Percentiles rank a stretch among this genome's conserved stretches.
These are phyloP conservation scores for Montipora efflorescens DNA, from an alignment of 64 coral and sea anemone species.

Conservation along the genomic window DNA sequence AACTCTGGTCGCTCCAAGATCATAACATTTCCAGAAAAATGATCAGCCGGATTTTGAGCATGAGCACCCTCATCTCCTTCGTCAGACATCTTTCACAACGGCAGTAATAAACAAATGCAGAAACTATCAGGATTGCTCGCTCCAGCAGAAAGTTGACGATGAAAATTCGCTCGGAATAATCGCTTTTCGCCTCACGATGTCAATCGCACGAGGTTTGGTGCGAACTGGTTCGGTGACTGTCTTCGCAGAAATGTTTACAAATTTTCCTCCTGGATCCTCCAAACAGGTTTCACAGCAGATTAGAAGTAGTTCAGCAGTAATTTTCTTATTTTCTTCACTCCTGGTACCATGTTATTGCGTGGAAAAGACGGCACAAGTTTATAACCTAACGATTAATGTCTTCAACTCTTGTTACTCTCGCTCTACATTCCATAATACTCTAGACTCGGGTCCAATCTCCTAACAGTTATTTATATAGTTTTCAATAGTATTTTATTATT, in stretches of 20 bases:
- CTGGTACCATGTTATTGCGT: not conserved
- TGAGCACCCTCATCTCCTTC: not conserved
- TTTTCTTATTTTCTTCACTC: not conserved
- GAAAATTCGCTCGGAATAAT: not conserved
- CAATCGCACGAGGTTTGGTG: not conserved
- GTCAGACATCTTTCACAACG: not conserved
- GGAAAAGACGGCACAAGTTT: no score
- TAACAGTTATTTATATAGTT: no score
- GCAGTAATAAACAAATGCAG: not conserved
- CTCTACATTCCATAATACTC: no score
- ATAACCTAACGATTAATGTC: no score
- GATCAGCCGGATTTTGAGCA: not conserved
- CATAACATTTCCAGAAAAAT: constrained; percentile 12
- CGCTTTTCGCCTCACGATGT: not conserved
- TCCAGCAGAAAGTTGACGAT: not conserved
- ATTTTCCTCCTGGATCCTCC: not conserved
- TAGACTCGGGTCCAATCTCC: no score
- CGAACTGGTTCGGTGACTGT: not conserved
- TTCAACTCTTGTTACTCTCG: no score
- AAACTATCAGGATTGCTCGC: not conserved
- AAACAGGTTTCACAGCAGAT: not conserved
- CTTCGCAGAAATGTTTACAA: not conserved
- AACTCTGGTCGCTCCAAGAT: constrained; percentile 18
- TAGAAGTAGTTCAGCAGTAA: not conserved
- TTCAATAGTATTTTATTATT: no score